Base-by-base conservation (phyloP, 2,113 vertebrate species). In the Poeciliopsis prolifica region DNA sequence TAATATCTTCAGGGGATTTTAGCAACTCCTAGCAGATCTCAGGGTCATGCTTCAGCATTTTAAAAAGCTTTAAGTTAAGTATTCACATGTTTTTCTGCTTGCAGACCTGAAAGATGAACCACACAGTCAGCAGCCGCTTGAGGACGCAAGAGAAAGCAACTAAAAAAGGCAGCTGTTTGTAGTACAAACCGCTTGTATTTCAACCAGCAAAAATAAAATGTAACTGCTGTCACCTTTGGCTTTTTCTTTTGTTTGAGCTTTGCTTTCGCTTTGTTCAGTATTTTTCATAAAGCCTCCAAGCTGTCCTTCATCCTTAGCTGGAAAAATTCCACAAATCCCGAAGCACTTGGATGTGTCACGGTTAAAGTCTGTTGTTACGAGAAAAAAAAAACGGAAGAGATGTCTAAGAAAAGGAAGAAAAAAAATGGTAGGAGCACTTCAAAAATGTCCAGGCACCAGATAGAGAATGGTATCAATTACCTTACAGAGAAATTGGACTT, bases 381-480 rank as follows among this genome's bases (percentile, higher is more conserved):
- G 61, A 48, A 7, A 19, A 48, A 48, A 48, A 54, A 54, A 54
- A 54, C 10, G 51, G 22, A 11, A n/a, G 51, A 58, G 8, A n/a
- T 58, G 24, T 58, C 22, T 58, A 58, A 58, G 35, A 37, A 37
- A 37, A 12, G 35, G 10, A 37, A 12, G 35, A 11, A 58, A 54
- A n/a, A 24, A 19, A 24, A 42, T 14, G 22, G 51, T n/a, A 58
- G 51, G 22, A 10, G 2, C 22, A 15, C n/a, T 75, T 80, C 22
- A 30, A 77, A 80, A n/a, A 48, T 35, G 51, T 72, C 86, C 64
- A 79, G 80, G 86, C 74, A 68, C 65, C 54, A 63, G 65, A 58
- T 40, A 29, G 78, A 42, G 68, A 71, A 65, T 68, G 80, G 85
- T 80, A 85, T 72, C 61, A 80, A 88, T 87, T 89, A 86, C 74